A percentile compares a stretch with the other conserved stretches of the same genome.
phyloP scores from a whole-genome alignment of 1,140 invertebrate genomes.

The Eupeodes corollae region DNA sequence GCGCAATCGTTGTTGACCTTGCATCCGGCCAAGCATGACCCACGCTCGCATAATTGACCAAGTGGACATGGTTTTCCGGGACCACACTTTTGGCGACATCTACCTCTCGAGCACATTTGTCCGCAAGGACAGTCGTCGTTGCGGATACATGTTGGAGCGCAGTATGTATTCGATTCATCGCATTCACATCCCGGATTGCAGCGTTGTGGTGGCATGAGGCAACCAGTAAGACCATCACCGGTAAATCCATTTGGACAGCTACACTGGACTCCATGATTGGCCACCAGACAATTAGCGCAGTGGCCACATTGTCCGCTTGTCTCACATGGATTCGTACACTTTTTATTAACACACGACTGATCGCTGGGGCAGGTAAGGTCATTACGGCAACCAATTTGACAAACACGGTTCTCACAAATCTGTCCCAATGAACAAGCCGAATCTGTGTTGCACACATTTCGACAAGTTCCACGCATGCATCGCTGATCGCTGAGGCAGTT shows the following conservation, averaged over 20 bases:
- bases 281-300: slow-evolving; percentile 70
- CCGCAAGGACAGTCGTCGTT: slow-evolving; percentile 64
- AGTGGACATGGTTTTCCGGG: slow-evolving; percentile 28
- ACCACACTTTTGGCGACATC: slow-evolving; percentile 40
- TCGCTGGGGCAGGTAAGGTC: slow-evolving; percentile 63
- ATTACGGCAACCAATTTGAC: slow-evolving; percentile 70
- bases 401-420: slow-evolving; percentile 77
- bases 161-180: slow-evolving; percentile 62
- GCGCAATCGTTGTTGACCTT: slow-evolving; percentile 68
- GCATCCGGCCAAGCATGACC: slow-evolving; percentile 61
- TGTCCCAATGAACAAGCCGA: slow-evolving; percentile 64
- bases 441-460: slow-evolving; percentile 74
- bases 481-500: slow-evolving; percentile 74
- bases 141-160: slow-evolving; percentile 52
- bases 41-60: slow-evolving; percentile 48
- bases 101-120: slow-evolving; percentile 43
- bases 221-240: slow-evolving; percentile 67
- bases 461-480: slow-evolving; percentile 68
- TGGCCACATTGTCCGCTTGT: slow-evolving; percentile 59
- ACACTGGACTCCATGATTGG: slow-evolving; percentile 73
- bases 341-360: slow-evolving; percentile 68
- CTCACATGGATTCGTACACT: slow-evolving; percentile 73
- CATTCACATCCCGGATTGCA: slow-evolving; percentile 60
- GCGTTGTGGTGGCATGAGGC: slow-evolving; percentile 50
- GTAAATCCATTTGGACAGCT: slow-evolving; percentile 68